Evolutionary conservation across 2,113 vertebrate genomes (phyloP), one percentile per base, ranked within the genome.

Genomic region (Xiphorhynchus elegans): DNA sequence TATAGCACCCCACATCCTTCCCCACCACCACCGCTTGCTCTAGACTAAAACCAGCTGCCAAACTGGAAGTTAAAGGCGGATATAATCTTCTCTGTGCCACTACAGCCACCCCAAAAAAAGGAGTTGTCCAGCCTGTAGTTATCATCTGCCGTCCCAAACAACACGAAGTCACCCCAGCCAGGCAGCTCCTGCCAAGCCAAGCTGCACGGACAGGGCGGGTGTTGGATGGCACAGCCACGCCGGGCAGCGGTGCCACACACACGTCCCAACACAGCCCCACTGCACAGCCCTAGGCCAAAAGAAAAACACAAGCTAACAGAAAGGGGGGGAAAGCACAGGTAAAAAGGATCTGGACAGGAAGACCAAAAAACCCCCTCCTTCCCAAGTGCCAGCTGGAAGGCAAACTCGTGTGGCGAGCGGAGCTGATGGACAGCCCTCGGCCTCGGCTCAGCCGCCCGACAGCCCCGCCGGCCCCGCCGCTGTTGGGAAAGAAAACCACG

Each of bases 401-500:
- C 44, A 77, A 69, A 47, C 40, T 12, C 62, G 60, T 17, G 42
- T 2, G 28, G 73, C 76, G 47, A 91, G 29, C 58, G 23, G 10
- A 72, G 82, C 53, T 80, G 75, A 87, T 0, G 52, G 80, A 29
- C 53, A 64, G 79, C 35, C 62, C 79, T 68, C 11, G 37, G 92
- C 95, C 82, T 87, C 6, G 2, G 64, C 80, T 96, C 84, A 21
- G 33, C 76, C 25, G 18, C 5, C 94, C 85, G 44, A 53, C 9
- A 11, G 67, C 77, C 56, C 82, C 85, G 44, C 58, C 9, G 10
- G 67, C 77, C 56, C 82, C 85, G 44, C 63, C 10, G 12, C 89
- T 95, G 79, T 67, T 92, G 88, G 77, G 76, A 94, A 74, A 95
- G 92, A 88, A 96, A 95, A 90, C 90, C 92, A 80, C 25, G 11